Percentiles rank a stretch among this genome's conserved stretches.
phyloP scores from a whole-genome alignment of 2,888 invertebrate genomes.

The Drosophila acutilabella region DNA sequence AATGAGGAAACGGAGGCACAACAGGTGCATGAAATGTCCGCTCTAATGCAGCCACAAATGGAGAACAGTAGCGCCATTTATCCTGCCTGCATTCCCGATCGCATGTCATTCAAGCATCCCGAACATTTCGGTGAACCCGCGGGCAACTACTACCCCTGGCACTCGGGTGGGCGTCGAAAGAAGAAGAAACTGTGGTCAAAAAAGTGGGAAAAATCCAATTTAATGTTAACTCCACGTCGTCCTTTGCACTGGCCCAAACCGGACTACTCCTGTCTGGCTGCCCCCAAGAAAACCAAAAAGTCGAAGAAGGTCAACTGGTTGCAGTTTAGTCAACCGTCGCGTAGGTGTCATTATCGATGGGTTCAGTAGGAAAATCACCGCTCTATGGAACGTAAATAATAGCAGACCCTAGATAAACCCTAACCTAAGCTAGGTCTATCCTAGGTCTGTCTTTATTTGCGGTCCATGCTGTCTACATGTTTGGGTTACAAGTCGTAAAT shows the following conservation, averaged over 20 bases:
- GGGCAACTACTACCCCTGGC: background rate
- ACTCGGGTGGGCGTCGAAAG: background rate
- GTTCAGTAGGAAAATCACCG: background rate
- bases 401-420: conserved; percentile 10
- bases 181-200: background rate
- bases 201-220: background rate
- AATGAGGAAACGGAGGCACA: conserved; percentile 10
- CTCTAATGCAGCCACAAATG: background rate
- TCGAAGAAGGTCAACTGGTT: background rate
- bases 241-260: conserved; percentile 72
- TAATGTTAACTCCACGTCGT: conserved; percentile 14
- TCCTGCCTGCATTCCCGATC: background rate
- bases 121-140: background rate
- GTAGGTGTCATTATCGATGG: conserved; percentile 7
- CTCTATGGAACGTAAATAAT: conserved; percentile 3
- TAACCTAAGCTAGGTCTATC: conserved; percentile 6
- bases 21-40: background rate
- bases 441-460: conserved; percentile 24
- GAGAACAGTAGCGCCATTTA: background rate
- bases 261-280: conserved; percentile 21
- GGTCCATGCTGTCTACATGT: background rate
- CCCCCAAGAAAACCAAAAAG: background rate
- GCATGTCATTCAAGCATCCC: background rate
- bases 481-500: background rate
- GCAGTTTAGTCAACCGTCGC: background rate